phyloP scores from a whole-genome alignment of 1,140 invertebrate genomes.

The Papilio machaon region DNA sequence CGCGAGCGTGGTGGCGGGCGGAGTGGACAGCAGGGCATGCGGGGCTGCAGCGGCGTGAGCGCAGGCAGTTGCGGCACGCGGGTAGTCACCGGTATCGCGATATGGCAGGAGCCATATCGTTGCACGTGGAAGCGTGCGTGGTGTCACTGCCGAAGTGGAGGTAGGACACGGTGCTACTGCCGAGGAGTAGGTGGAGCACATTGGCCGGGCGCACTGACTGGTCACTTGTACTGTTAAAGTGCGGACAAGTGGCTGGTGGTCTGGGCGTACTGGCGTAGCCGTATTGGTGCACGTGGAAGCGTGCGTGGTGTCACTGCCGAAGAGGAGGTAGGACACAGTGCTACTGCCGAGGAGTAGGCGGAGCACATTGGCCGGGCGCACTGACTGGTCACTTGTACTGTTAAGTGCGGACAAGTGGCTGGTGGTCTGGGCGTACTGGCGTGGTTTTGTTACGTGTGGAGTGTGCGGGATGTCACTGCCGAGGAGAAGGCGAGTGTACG shows the following conservation, averaged over 20 bases:
- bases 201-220: neutral
- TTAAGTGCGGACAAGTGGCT: neutral
- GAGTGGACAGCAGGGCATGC: neutral
- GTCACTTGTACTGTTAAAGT: neutral
- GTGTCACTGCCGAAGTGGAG: neutral
- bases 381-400: neutral
- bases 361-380: neutral
- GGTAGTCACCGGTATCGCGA: neutral
- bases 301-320: neutral
- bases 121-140: neutral
- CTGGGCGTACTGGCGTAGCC: neutral
- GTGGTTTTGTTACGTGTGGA: neutral
- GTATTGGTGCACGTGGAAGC: neutral
- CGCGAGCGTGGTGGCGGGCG: neutral
- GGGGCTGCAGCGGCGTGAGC: neutral
- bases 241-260: neutral
- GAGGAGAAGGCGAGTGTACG: no score
- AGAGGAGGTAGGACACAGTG: neutral
- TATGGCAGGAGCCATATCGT: neutral
- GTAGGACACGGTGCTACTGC: neutral
- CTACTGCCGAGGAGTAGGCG: neutral
- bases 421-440: neutral
- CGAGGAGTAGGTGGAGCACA: neutral
- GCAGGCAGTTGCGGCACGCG: neutral
- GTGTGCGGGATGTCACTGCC: no score